phyloP scores from a whole-genome alignment of 1,140 invertebrate species.

The Eufriesea mexicana region DNA sequence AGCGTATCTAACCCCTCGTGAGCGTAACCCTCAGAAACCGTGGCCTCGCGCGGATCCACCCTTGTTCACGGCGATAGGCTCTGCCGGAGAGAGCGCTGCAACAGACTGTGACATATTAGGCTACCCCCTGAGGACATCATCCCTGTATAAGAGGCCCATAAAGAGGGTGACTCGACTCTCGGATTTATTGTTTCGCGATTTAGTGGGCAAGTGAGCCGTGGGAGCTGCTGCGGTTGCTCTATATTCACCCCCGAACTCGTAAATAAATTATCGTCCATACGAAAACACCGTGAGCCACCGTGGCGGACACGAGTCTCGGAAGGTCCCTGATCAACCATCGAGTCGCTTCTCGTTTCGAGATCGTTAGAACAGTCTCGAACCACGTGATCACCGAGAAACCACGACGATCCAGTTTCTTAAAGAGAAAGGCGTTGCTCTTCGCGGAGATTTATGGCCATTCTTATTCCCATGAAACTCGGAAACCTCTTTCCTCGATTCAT shows the following conservation, averaged over 20 bases:
- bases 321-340: neutral
- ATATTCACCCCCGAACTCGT: slow-evolving; percentile 57
- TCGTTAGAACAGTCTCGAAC: neutral
- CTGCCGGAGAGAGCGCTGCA: slow-evolving; percentile 75
- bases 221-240: slow-evolving; percentile 52
- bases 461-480: slow-evolving; percentile 49
- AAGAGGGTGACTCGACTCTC: slow-evolving; percentile 72
- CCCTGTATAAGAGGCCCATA: slow-evolving; percentile 71
- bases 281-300: neutral
- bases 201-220: slow-evolving; percentile 74
- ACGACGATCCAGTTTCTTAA: slow-evolving; percentile 10
- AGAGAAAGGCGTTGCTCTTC: slow-evolving; percentile 35
- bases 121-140: slow-evolving; percentile 77
- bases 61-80: slow-evolving; percentile 45
- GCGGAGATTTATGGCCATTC: slow-evolving; percentile 35
- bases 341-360: no score
- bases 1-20: slow-evolving; percentile 67
- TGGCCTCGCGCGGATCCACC: slow-evolving; percentile 38
- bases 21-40: slow-evolving; percentile 46
- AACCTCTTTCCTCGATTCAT: slow-evolving; percentile 27
- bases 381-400: neutral
- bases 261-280: slow-evolving; percentile 73
- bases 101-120: slow-evolving; percentile 83
- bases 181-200: slow-evolving; percentile 82
- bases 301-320: neutral